A percentile compares a stretch with the other conserved stretches of the same genome.
These are phyloP conservation scores for Drosophila tripunctata DNA, from an alignment of 2,888 invertebrate genomes.

Conservation along the genomic window DNA sequence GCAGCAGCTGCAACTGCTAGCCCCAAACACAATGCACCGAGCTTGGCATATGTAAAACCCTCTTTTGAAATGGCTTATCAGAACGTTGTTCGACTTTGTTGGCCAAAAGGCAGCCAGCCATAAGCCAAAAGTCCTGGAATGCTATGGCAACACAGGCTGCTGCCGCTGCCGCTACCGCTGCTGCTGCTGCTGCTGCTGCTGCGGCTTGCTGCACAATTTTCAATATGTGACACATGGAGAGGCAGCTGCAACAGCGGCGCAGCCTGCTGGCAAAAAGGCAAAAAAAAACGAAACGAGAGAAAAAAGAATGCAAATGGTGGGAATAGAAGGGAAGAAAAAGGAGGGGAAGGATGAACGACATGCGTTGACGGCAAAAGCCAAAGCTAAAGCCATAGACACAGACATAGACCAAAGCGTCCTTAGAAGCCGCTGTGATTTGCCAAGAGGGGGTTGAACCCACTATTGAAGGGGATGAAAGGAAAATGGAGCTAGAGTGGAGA, in stretches of 20 bases:
- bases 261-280: constrained; percentile 26
- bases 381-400: constrained; percentile 53
- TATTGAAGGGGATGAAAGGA: background rate
- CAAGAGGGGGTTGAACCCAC: background rate
- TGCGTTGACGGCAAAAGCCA: constrained; percentile 65
- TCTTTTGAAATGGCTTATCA: constrained; percentile 72
- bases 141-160: constrained; percentile 31
- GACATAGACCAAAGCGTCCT: constrained; percentile 22
- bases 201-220: constrained; percentile 52
- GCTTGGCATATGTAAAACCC: constrained; percentile 74
- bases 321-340: constrained; percentile 24
- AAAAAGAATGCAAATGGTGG: constrained; percentile 10
- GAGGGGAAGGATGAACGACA: constrained; percentile 14
- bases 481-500: no score
- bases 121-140: constrained; percentile 69
- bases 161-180: no score
- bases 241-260: constrained; percentile 13
- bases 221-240: constrained; percentile 76
- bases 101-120: constrained; percentile 53
- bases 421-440: constrained; percentile 28
- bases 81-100: constrained; percentile 56
- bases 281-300: background rate
- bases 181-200: no score
- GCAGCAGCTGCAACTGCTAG: constrained; percentile 12
- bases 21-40: constrained; percentile 15